Evolutionary conservation across 2,113 vertebrate species (phyloP), one percentile per base, ranked within the genome.

Genomic region (Hyperopisus bebe): DNA sequence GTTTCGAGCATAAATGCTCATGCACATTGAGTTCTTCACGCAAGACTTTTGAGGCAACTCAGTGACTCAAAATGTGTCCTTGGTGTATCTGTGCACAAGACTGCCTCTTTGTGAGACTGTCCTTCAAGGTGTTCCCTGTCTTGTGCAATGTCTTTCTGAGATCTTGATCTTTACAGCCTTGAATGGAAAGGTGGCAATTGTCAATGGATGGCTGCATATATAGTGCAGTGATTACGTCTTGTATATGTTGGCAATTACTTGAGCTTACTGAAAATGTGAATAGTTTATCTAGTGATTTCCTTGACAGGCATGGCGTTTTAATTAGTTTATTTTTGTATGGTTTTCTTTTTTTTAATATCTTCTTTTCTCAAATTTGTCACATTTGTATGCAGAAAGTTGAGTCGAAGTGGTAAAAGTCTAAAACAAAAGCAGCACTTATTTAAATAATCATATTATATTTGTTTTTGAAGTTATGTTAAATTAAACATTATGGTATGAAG

Each of bases 161-260:
- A 44, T 84, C 44, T 53, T 24, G 48, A 50, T 51, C n/a, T n/a
- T 48, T 19, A 50, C 85, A 87, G 27, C 17, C 85, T 17, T 53
- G 27, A 87, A 13, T 53, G 50, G 27, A 87, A 27, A 53, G 47
- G 13, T 5, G 11, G n/a, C 50, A n/a, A 19, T 27, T 87, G 84
- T 50, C 47, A 86, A 86, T 19, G 50, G 85, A 87, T 87, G 85
- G 8, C 46, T 55, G 85, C 11, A 42, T 39, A 53, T 55, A 53
- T 39, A 15, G 85, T 47, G 24, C 50, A 47, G 50, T 19, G 50
- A 87, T 53, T 87, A 55, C 74, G 46, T 86, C 90, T 89, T 89
- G 62, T 80, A 87, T 89, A 84, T 87, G 82, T 62, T 86, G 24
- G 51, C 44, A 89, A 91, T 90, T 87, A 74, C 24, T 24, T 42